Base-by-base conservation (phyloP, 2,113 vertebrate genomes). In the Hypomesus transpacificus region DNA sequence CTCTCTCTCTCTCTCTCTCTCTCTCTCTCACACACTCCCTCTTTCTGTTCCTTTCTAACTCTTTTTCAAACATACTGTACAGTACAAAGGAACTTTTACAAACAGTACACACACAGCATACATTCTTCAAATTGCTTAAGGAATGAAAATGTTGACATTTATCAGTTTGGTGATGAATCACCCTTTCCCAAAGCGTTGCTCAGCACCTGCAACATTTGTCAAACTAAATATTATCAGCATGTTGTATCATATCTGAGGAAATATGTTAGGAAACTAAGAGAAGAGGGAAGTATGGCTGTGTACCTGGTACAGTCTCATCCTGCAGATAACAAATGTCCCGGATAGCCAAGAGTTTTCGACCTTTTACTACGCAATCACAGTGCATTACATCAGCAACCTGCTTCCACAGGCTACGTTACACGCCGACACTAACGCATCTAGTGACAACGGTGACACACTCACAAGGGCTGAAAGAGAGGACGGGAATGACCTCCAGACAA, bases 221-320 rank as follows among this genome's bases (percentile, higher is more conserved):
- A 66, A 74, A 75, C 34, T 70, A 70, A 63, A 61, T 60, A 64
- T 81, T 77, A 77, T 77, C 79, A 77, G 72, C 61, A 22, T 21
- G 73, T 72, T 78, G 68, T 60, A 80, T 80, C 73, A 78, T 65
- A 80, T 80, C 75, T 80, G 74, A 75, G 71, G 72, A 75, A 82
- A 82, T 82, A 61, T 69, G 68, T 5, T 7, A 28, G 68, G 68
- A 66, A 70, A 46, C 53, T 62, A 39, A 46, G 3, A 67, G 66
- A 53, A 57, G 71, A 70, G 57, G 74, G 73, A 75, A 75, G 81
- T 83, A 78, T 77, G 77, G 70, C 64, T 60, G 68, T 8, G 63
- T 75, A 76, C 77, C 84, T 80, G 81, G 79, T 86, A 84, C 79
- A 46, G 70, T 74, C 76, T 66, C 69, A 68, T 68, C 14, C 39